phyloP scores from a whole-genome alignment of 2,113 vertebrate species.

The Mustelus asterias region DNA sequence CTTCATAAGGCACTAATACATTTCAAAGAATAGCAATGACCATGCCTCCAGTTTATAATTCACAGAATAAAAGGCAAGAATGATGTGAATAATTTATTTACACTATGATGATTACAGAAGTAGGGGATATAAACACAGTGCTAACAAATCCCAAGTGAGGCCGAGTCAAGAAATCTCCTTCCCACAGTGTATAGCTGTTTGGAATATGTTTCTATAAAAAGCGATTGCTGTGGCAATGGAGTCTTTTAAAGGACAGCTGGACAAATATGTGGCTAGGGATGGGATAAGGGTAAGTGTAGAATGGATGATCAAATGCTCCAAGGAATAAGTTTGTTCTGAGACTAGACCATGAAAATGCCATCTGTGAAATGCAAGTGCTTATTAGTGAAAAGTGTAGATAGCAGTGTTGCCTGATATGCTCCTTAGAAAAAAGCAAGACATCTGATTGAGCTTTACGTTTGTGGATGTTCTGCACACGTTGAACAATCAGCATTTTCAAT shows the following conservation, averaged over 20 bases:
- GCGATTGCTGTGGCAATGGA: neutral
- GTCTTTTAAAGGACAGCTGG: neutral
- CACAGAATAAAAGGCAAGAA: no score
- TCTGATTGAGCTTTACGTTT: no score
- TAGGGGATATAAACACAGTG: neutral
- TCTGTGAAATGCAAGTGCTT: neutral
- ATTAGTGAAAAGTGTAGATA: no score
- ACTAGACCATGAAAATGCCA: neutral
- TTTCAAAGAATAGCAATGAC: no score
- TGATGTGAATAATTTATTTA: no score
- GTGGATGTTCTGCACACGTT: no score
- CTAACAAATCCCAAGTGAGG: neutral
- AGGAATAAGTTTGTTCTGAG: neutral
- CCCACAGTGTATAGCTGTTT: neutral
- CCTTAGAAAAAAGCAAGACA: no score
- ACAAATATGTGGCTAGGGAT: neutral
- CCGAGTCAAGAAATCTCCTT: neutral
- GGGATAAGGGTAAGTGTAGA: neutral
- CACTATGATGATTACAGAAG: neutral
- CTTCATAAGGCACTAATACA: no score
- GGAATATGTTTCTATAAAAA: neutral
- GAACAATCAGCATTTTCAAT: neutral
- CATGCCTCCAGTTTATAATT: no score
- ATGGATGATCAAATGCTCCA: neutral
- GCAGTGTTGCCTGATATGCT: no score